phyloP scores from a whole-genome alignment of 2,888 invertebrate species.

The Tipula confusa region DNA sequence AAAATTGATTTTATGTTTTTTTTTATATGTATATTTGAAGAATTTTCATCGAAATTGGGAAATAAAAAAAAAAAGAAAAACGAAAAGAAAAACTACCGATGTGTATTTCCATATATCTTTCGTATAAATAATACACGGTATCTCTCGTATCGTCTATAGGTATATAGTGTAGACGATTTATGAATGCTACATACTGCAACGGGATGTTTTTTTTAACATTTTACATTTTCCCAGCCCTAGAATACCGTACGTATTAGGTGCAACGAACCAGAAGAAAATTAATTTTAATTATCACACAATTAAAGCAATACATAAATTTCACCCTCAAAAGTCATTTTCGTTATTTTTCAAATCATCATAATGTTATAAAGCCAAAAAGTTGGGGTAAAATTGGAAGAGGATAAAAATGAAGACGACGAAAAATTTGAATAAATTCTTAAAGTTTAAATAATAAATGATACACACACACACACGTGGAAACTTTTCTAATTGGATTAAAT shows the following conservation, averaged over 20 bases:
- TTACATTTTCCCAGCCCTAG: background rate
- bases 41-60: constrained; percentile 3
- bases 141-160: background rate
- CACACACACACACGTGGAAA: background rate
- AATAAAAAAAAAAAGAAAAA: background rate
- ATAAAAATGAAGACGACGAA: no score
- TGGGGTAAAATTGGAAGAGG: background rate
- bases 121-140: background rate
- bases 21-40: background rate
- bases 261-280: background rate
- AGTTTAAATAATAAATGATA: background rate
- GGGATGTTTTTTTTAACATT: background rate
- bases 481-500: background rate
- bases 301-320: background rate
- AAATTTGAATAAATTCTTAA: background rate
- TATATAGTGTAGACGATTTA: background rate
- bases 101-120: background rate
- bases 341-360: background rate
- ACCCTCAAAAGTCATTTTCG: background rate
- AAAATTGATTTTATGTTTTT: background rate
- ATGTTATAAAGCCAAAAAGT: background rate
- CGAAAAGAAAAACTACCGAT: constrained; percentile 4
- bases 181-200: background rate
- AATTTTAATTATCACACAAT: background rate
- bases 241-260: background rate